Base-by-base conservation (phyloP, 2,888 invertebrate genomes). In the Eupithecia subumbrata region DNA sequence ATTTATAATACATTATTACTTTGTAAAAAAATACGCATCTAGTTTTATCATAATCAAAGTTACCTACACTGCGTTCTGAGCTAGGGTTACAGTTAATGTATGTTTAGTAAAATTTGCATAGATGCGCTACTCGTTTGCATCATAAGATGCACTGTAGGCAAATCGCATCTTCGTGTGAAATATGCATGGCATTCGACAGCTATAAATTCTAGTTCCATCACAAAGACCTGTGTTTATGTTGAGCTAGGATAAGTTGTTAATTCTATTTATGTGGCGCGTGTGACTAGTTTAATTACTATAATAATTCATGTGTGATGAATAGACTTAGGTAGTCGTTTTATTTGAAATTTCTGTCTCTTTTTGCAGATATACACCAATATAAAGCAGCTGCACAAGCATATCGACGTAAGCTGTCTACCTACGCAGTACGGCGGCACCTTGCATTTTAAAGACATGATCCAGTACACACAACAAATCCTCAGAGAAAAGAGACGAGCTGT, bases 401-500 rank as follows among this genome's bases (percentile, higher is more conserved):
- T 97, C 4, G 96, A 96, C 81, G 84, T 93, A 0, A 93, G 94
- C 16, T 96, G 97, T 77, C 91, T 98, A 64, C 98, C 98, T 0
- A 93, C 95, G 40, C 96, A 96, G 82, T 96, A 97, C 86, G 98
- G 98, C 0, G 98, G 98, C 2, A 91, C 93, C 7, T 95, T 97
- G 83, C 96, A 97, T 12, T 92, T 96, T 86, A 93, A 96, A 40
- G 96, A 97, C 79, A 97, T 98, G 97, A 95, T 97, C 18, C 95
- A 95, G 70, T 92, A 95, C 82, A 97, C 97, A 92, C 96, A 96
- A 82, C 91, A 95, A 56, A 95, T 97, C 81, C 85, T 97, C 48
- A 88, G 91, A 8, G 92, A 94, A 5, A 96, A 96, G 81, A 92
- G 96, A 70, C 95, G 96, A 34, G 89, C 94, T 22, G 84, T 97